Conservation (phyloP, 2,888 invertebrate genomes). For the Ichneumon xanthorius region DNA sequence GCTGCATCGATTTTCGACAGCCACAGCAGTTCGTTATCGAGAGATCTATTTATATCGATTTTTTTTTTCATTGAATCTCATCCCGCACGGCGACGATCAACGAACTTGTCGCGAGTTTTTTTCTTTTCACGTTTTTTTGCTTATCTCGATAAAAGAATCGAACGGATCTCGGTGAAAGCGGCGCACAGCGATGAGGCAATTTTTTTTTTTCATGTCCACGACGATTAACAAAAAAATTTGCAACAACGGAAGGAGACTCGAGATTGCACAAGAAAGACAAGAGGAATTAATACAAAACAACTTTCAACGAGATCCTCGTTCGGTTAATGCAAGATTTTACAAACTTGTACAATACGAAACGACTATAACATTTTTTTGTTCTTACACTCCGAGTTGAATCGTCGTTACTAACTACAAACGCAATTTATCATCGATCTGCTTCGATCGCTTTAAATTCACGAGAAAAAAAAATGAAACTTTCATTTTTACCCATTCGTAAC, state of each 20-base stretch:
- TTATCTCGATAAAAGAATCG: slow-evolving; percentile 50
- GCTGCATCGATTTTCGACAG: slow-evolving; percentile 30
- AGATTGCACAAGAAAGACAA: slow-evolving; percentile 51
- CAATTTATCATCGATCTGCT: slow-evolving; percentile 38
- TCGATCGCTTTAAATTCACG: slow-evolving; percentile 44
- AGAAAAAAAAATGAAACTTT: slow-evolving; percentile 43
- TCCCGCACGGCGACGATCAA: slow-evolving; percentile 30
- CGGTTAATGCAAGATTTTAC: slow-evolving; percentile 73
- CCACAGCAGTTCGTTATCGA: slow-evolving; percentile 20
- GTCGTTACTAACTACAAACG: slow-evolving; percentile 45
- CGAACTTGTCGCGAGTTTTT: slow-evolving; percentile 49
- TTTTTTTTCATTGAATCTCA: slow-evolving; percentile 12
- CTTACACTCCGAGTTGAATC: slow-evolving; percentile 44
- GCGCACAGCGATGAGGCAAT: slow-evolving; percentile 47
- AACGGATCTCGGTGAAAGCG: slow-evolving; percentile 73
- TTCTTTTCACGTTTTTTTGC: slow-evolving; percentile 10
- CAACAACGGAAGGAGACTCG: slow-evolving; percentile 43
- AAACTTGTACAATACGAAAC: slow-evolving; percentile 76
- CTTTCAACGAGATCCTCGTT: slow-evolving; percentile 78
- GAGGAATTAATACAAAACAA: slow-evolving; percentile 62
- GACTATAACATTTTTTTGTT: slow-evolving; percentile 68
- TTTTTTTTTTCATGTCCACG: slow-evolving; percentile 53
- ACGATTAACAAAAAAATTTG: slow-evolving; percentile 57
- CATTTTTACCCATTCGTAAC: slow-evolving; percentile 34
- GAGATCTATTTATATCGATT: slow-evolving; percentile 23